phyloP scores from a whole-genome alignment of 2,113 vertebrate genomes.

The Myxocyprinus asiaticus region DNA sequence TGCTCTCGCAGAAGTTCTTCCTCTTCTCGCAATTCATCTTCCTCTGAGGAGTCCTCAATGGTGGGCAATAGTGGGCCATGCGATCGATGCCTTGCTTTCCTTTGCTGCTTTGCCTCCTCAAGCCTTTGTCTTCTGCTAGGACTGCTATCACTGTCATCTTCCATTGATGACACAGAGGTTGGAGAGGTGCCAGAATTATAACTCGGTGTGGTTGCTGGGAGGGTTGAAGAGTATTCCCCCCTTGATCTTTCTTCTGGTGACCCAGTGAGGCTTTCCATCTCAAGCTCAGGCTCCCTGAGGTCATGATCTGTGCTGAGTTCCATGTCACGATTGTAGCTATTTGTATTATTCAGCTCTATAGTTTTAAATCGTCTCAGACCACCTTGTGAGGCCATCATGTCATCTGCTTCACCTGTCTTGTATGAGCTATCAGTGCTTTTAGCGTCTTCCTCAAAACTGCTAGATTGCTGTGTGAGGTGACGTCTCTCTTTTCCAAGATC shows the following conservation, averaged over 20 bases:
- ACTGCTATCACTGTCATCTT: conserved; percentile 98
- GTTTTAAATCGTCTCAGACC: conserved; percentile 96
- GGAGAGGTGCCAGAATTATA: conserved; percentile 96
- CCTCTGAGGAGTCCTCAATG: conserved; percentile 97
- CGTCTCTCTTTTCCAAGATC: conserved; percentile 88
- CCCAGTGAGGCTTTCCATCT: conserved; percentile 98
- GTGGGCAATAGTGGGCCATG: conserved; percentile 95
- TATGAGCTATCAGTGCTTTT: conserved; percentile 73
- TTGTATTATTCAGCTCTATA: conserved; percentile 94
- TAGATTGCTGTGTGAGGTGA: conserved; percentile 81
- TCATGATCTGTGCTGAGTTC: conserved; percentile 86
- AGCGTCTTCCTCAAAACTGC: conserved; percentile 85
- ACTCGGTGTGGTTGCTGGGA: conserved; percentile 94
- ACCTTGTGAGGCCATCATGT: conserved; percentile 82
- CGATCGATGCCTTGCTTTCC: conserved; percentile 93
- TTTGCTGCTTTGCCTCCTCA: conserved; percentile 96
- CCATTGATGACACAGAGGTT: conserved; percentile 95
- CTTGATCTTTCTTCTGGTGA: conserved; percentile 94
- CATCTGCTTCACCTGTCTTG: conserved; percentile 71
- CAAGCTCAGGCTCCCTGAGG: conserved; percentile 89
- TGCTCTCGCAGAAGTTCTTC: conserved; percentile 96
- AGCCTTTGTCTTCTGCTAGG: conserved; percentile 93
- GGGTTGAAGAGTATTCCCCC: conserved; percentile 94
- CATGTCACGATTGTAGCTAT: conserved; percentile 85
- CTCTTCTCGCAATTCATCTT: conserved; percentile 96